Base-by-base conservation (phyloP, 2,113 vertebrate species). In the Amblyornis subalaris region DNA sequence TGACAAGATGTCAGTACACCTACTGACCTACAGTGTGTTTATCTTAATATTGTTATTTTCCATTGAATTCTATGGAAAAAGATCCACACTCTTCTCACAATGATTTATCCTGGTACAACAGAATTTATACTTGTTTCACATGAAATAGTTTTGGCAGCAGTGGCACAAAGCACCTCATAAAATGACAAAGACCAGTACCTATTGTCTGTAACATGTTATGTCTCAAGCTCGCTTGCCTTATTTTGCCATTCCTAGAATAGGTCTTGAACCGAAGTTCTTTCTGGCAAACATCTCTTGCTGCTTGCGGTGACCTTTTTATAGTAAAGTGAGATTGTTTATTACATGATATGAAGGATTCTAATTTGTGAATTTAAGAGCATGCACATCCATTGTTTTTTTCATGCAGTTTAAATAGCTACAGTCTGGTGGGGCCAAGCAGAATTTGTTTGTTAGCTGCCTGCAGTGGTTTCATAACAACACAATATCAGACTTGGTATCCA, bases 11-110 rank as follows among this genome's bases (percentile, higher is more conserved):
- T 82, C 58, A 58, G 50, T 24, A 29, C 28, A 61, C 42, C 29
- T 79, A 85, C 40, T 50, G 25, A 90, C 71, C 50, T 72, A 76
- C 25, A 61, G 6, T 1, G 5, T 24, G 5, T 75, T 88, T 93
- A 33, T 88, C 42, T 88, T 85, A 79, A 88, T 79, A 65, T 36
- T 64, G 22, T 83, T 91, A 33, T 93, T 90, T 93, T 79, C 64
- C 54, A 66, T 69, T 75, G 60, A 11, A 19, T 33, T 15, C 5
- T 65, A 20, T 28, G 20, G 22, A 42, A 88, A 53, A 78, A 70
- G 33, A 66, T 76, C 13, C 31, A 67, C 60, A 18, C 9, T 93
- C 61, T 81, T 64, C 40, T 79, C n/a, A 60, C 16, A 73, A 10
- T 69, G 24, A 88, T 85, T 82, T 88, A 91, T 57, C 8, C 8